phyloP scores from a whole-genome alignment of 2,113 vertebrate genomes.

The Cebidichthys violaceus region DNA sequence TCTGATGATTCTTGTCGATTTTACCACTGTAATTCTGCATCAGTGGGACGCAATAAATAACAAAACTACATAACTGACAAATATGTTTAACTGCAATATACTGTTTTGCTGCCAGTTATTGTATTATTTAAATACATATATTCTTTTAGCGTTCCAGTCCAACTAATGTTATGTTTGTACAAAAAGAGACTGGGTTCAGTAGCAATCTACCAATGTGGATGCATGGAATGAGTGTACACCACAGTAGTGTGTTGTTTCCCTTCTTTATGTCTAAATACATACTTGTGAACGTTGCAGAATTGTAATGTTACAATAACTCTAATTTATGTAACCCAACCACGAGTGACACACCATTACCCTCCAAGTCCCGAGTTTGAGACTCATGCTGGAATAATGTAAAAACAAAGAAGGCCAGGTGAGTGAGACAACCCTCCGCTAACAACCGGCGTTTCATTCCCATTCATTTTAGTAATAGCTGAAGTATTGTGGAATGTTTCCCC shows the following conservation, averaged over 20 bases:
- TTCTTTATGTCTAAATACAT: background rate
- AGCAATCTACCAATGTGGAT: background rate
- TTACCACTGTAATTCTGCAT: background rate
- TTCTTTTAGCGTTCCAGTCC: too few species aligned
- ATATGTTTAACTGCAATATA: background rate
- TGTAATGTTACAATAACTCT: background rate
- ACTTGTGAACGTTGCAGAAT: background rate
- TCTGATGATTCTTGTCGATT: too few species aligned
- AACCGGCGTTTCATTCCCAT: slow-evolving; percentile 40
- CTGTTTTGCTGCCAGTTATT: background rate
- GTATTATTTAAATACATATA: background rate
- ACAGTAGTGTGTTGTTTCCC: background rate
- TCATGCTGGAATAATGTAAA: slow-evolving; percentile 12
- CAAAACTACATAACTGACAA: too few species aligned
- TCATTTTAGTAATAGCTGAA: slow-evolving; percentile 44
- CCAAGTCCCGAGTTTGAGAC: background rate
- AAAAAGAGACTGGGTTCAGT: background rate
- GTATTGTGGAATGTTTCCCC: slow-evolving; percentile 49
- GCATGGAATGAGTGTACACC: background rate
- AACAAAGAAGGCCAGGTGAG: slow-evolving; percentile 20
- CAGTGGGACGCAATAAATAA: too few species aligned
- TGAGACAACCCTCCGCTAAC: slow-evolving; percentile 41
- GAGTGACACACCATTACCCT: background rate
- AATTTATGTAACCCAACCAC: background rate
- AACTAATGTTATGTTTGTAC: too few species aligned